phyloP scores from a whole-genome alignment of 2,888 invertebrate genomes.

The Epinotia nisella region DNA sequence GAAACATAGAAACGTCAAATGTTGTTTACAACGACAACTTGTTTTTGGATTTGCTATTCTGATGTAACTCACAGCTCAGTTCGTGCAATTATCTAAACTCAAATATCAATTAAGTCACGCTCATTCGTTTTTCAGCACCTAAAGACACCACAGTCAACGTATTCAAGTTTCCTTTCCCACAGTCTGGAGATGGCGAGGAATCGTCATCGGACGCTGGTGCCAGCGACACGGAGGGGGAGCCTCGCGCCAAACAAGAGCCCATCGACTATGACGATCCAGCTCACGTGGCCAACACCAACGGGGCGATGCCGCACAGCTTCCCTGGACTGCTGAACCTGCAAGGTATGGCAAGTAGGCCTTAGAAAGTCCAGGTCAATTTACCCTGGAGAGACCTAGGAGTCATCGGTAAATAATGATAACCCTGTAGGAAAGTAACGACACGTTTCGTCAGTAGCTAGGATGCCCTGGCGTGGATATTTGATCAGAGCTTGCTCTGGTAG shows the following conservation, averaged over 20 bases:
- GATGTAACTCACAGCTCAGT: too few species aligned
- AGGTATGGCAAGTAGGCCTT: conserved; percentile 79
- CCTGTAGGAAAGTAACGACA: background rate
- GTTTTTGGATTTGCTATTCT: too few species aligned
- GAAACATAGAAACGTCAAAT: too few species aligned
- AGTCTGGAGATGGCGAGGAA: conserved; percentile 89
- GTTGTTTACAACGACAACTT: too few species aligned
- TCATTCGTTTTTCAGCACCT: background rate
- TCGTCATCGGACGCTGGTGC: conserved; percentile 93
- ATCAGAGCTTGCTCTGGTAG: background rate
- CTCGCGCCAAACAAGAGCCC: conserved; percentile 89
- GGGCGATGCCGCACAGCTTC: conserved; percentile 88
- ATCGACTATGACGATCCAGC: conserved; percentile 89
- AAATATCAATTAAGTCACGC: too few species aligned
- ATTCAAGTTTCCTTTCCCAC: conserved; percentile 1
- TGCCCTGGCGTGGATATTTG: background rate
- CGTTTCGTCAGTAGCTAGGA: background rate
- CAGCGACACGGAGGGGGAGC: conserved; percentile 87
- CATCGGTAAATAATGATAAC: background rate
- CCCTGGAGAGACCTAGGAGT: background rate
- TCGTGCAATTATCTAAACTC: too few species aligned
- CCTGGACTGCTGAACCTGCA: conserved; percentile 92
- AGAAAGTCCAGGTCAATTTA: too few species aligned
- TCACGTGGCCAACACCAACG: conserved; percentile 87
- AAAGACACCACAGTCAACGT: background rate